Evolutionary conservation across 2,797 vertebrate species (phyloP).

Genomic region (Apodemus agrarius): DNA sequence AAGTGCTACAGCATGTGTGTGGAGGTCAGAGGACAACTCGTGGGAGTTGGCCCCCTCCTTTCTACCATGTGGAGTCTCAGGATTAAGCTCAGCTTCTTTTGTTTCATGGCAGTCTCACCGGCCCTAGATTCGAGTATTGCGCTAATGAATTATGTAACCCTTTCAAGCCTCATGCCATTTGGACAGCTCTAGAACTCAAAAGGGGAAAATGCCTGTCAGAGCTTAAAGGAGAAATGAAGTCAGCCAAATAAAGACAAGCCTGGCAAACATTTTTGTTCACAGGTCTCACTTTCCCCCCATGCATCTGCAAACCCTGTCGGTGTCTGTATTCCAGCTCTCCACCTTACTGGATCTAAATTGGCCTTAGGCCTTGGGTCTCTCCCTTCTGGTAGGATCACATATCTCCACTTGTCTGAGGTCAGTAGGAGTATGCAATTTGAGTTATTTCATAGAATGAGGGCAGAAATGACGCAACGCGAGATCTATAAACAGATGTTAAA

Average conservation of each 20-base stretch:
- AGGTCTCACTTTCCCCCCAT: background rate
- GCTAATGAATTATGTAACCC: background rate
- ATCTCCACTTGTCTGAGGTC: background rate
- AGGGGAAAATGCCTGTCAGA: background rate
- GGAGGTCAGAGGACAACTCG: background rate
- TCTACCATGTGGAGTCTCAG: background rate
- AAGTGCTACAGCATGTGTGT: background rate
- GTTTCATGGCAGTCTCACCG: background rate
- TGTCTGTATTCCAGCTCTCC: background rate
- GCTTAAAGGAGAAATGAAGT: slow-evolving; percentile 6
- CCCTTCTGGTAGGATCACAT: background rate
- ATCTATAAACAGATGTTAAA: background rate
- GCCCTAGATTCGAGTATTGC: background rate
- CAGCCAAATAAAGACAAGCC: background rate
- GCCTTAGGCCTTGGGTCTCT: background rate
- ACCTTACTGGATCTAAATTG: background rate
- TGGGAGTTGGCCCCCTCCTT: background rate
- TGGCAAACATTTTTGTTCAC: background rate
- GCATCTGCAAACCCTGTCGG: background rate
- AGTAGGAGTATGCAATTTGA: background rate
- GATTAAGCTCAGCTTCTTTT: background rate
- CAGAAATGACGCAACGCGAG: background rate
- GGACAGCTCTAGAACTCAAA: background rate
- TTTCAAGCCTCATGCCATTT: background rate
- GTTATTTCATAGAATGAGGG: background rate